A percentile compares a stretch with the other conserved stretches of the same genome.
Conservation (phyloP, 2,888 invertebrate species). For the Pammene aurita region DNA sequence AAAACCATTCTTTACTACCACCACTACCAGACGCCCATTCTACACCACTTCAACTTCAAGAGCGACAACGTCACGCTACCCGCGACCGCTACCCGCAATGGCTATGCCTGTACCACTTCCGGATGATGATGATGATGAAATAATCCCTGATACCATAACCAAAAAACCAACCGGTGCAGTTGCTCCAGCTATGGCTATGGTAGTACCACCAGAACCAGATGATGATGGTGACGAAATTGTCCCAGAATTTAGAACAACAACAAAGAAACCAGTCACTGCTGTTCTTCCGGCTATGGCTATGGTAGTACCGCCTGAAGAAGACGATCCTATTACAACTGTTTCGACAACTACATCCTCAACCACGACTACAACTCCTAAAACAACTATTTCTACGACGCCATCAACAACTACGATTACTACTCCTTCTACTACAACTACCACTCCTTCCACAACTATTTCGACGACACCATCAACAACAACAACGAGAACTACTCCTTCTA, state of each 20-base stretch:
- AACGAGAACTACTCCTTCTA: background rate
- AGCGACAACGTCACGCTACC: background rate
- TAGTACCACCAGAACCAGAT: slow-evolving; percentile 7
- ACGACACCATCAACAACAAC: background rate
- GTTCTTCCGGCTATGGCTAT: background rate
- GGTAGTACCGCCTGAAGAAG: background rate
- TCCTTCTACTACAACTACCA: background rate
- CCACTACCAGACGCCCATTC: background rate
- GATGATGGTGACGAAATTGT: background rate
- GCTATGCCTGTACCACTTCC: background rate
- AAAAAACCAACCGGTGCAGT: background rate
- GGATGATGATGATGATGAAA: background rate
- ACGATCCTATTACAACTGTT: background rate
- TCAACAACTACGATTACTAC: background rate
- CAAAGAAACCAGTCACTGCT: background rate
- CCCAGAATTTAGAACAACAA: background rate
- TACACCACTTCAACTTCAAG: background rate
- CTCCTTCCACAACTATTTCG: background rate
- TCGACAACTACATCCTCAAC: background rate
- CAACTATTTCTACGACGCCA: slow-evolving; percentile 2
- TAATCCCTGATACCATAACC: background rate
- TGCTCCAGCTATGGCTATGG: slow-evolving; percentile 1
- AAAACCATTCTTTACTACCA: background rate
- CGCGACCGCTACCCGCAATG: background rate
- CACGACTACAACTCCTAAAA: background rate